Evolutionary conservation across 2,113 vertebrate species (phyloP).

Genomic region (Gasterosteus aculeatus): DNA sequence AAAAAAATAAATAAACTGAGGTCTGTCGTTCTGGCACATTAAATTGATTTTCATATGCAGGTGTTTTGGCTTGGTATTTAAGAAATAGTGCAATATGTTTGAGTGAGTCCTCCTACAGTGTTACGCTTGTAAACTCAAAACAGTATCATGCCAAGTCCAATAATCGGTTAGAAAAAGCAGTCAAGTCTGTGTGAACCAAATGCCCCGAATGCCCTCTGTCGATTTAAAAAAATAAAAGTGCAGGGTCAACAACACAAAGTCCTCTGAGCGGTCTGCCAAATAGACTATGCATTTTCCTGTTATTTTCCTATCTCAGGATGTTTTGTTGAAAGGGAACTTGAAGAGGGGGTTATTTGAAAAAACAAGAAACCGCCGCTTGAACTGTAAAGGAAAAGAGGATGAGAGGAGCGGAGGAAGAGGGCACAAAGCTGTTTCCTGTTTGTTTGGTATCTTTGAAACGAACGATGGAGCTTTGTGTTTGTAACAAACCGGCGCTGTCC

Average conservation of each 20-base stretch:
- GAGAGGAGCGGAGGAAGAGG: conserved; percentile 17
- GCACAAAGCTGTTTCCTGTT: conserved; percentile 31
- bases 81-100: background rate
- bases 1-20: conserved; percentile 17
- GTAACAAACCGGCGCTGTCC: no score
- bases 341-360: conserved; percentile 48
- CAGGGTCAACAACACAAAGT: conserved; percentile 60
- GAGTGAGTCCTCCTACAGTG: background rate
- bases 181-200: conserved; percentile 38
- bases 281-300: conserved; percentile 27
- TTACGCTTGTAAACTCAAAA: conserved; percentile 22
- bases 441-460: background rate
- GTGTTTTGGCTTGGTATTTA: conserved; percentile 4
- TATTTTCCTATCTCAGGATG: conserved; percentile 25
- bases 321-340: conserved; percentile 55
- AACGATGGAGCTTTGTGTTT: background rate
- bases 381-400: conserved; percentile 33
- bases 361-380: conserved; percentile 64
- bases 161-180: conserved; percentile 44
- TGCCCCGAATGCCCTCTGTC: conserved; percentile 36
- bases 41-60: conserved; percentile 31
- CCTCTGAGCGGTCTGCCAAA: conserved; percentile 48
- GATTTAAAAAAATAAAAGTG: conserved; percentile 27
- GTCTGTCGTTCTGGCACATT: background rate
- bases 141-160: conserved; percentile 33